Evolutionary conservation across 2,797 vertebrate genomes (phyloP), one percentile per base, ranked within the genome.

Genomic region (Parauchenoglanis punctatus): DNA sequence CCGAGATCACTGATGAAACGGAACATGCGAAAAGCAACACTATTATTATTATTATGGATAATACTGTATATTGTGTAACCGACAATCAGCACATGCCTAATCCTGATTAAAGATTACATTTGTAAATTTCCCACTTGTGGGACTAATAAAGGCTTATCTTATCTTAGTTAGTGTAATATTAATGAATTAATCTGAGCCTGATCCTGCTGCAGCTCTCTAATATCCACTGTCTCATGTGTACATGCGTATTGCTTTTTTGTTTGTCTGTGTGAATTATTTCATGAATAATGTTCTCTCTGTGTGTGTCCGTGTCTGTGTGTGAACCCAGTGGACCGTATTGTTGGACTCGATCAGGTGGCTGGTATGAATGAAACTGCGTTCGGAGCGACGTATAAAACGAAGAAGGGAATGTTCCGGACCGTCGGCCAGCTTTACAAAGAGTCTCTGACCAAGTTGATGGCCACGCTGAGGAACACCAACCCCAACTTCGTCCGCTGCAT

Each of bases 401-500:
- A 99, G 93, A 99, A 99, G 93, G 98, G 98, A 49, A 99, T 99
- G 98, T 99, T 99, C 76, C 97, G 98, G 4, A 99, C 98, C 0
- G 98, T 99, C 1, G 98, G 98, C 1, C 98, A 99, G n/a, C 97
- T 99, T 54, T 99, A 99, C 95, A 99, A 99, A 91, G 98, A 99
- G 89, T 98, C 97, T 0, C 97, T 99, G 56, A 97, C 97, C 93
- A 99, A 98, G 88, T 95, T 99, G 88, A 99, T 99, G 98, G 97
- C 98, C 40, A 99, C 98, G 0, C 96, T 99, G 23, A 96, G 98
- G 54, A 99, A 99, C 95, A 99, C 98, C 90, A 99, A 99, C 93
- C 98, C 98, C 40, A 99, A 99, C 93, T 99, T 99, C 28, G 98
- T 99, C 23, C 98, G 98, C 92, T 99, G 98, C 94, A 99, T 99